Conservation (phyloP, 2,888 invertebrate species). For the Andrena flavipes region DNA sequence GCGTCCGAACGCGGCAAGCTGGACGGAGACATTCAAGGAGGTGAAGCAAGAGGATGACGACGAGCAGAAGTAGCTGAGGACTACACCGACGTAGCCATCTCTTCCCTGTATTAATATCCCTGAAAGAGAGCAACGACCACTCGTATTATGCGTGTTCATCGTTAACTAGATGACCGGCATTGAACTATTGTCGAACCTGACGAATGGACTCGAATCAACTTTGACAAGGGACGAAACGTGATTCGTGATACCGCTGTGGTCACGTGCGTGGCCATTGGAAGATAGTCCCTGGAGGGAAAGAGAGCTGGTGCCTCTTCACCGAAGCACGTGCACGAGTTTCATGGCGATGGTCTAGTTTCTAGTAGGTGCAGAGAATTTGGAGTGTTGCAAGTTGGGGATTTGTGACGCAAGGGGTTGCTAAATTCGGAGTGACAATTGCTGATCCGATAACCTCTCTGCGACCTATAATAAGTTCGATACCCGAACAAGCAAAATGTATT, state of each 20-base stretch:
- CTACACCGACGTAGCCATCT: conserved; percentile 18
- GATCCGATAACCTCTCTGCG: background rate
- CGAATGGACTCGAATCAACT: conserved; percentile 63
- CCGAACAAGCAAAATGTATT: no score
- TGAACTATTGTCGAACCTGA: conserved; percentile 59
- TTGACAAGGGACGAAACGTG: conserved; percentile 60
- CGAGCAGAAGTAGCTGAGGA: conserved; percentile 10
- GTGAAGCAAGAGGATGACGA: conserved; percentile 32
- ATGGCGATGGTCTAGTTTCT: background rate
- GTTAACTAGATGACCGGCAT: conserved; percentile 63
- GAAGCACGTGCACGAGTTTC: conserved; percentile 25
- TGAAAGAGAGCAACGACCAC: conserved; percentile 62
- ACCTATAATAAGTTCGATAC: no score
- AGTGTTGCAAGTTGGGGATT: background rate
- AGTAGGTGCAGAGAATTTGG: background rate
- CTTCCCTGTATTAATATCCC: conserved; percentile 68
- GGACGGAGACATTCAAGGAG: conserved; percentile 22
- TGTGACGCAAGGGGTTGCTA: background rate
- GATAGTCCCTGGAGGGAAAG: conserved; percentile 24
- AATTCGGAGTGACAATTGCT: background rate
- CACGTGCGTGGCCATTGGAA: conserved; percentile 45
- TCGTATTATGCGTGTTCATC: conserved; percentile 59
- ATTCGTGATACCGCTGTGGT: conserved; percentile 63
- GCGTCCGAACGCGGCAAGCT: conserved; percentile 46
- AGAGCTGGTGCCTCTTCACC: conserved; percentile 6